Percentiles rank a stretch among this genome's conserved stretches.
Evolutionary conservation across 2,113 vertebrate species (phyloP).

Genomic region (Heterotis niloticus): DNA sequence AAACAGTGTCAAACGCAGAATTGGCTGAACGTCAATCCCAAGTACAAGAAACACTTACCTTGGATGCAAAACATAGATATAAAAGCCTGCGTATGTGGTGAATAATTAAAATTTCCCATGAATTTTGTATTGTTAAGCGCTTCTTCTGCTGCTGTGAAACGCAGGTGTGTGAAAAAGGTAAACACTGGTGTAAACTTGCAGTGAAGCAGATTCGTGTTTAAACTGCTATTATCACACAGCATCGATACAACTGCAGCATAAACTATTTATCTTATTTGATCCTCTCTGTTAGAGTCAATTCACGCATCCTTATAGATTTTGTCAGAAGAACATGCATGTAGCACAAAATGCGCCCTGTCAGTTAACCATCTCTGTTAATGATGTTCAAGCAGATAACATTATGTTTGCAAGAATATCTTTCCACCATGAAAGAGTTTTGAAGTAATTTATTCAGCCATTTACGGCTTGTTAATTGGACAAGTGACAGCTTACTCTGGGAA

Average conservation of each 20-base stretch:
- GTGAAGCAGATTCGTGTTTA: background rate
- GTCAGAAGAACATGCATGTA: no score
- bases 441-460: no score
- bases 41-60: background rate
- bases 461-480: no score
- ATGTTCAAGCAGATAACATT: no score
- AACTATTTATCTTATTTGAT: background rate
- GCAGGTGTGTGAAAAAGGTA: background rate
- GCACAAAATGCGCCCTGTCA: no score
- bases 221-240: background rate
- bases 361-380: no score
- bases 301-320: no score
- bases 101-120: constrained; percentile 57
- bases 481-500: no score
- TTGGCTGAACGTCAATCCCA: constrained; percentile 36
- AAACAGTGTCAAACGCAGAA: constrained; percentile 41
- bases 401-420: no score
- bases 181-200: background rate
- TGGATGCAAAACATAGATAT: constrained; percentile 26
- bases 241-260: background rate
- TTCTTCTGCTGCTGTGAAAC: constrained; percentile 33
- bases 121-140: constrained; percentile 47
- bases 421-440: no score
- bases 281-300: no score
- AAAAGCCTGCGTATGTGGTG: constrained; percentile 40